Conservation (phyloP, 2,113 vertebrate species). For the Microcebus ravelobensis region DNA sequence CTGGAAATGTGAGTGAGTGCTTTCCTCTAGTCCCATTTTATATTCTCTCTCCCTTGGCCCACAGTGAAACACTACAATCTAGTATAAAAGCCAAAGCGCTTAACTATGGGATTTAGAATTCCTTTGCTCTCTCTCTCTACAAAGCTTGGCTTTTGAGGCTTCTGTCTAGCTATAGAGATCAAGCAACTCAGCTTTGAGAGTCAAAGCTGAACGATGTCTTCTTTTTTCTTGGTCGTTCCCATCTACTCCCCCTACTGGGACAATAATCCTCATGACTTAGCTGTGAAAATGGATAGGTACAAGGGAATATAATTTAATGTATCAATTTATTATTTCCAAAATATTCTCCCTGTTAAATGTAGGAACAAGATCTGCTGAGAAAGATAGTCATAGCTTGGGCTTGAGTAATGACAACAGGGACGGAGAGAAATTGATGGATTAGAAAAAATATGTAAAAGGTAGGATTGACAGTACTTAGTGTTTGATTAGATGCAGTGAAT, state of each 20-base stretch:
- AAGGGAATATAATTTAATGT: neutral
- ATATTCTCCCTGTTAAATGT: neutral
- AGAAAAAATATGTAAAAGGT: neutral
- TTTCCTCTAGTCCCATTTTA: neutral
- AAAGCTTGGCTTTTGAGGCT: neutral
- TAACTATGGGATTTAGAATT: constrained; percentile 19
- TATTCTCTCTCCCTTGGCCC: neutral
- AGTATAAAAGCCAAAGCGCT: neutral
- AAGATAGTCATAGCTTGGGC: neutral
- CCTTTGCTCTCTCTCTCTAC: neutral
- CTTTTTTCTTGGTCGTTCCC: neutral
- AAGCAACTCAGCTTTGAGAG: neutral
- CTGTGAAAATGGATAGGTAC: neutral
- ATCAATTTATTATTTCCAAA: neutral
- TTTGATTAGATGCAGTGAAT: neutral
- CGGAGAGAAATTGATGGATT: neutral
- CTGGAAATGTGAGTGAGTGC: neutral
- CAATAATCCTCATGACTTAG: neutral
- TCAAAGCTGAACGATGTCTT: neutral
- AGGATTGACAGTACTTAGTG: neutral
- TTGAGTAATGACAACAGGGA: neutral
- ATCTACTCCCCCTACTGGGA: neutral
- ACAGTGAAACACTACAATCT: neutral
- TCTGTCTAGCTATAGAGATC: neutral
- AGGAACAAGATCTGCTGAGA: neutral